Evolutionary conservation across 2,888 invertebrate species (phyloP).

Genomic region (Perdita meconis): DNA sequence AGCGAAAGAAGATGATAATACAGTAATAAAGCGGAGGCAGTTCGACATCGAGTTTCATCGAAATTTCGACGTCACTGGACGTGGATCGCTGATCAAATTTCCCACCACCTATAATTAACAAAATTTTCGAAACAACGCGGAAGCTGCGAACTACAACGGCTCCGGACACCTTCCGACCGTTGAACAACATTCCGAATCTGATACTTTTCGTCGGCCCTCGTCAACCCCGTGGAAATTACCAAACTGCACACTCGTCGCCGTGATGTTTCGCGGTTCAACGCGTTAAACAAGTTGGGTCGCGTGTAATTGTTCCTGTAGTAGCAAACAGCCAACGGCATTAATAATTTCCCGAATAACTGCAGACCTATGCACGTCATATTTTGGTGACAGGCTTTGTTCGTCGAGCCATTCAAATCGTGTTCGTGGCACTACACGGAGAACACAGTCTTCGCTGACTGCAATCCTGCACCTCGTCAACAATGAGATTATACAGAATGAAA

Average conservation of each 20-base stretch:
- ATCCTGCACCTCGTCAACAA: too few relatives aligned
- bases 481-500: too few relatives aligned
- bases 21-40: neutral
- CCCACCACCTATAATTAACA: constrained; percentile 37
- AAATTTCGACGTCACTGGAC: constrained; percentile 13
- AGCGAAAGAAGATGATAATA: neutral
- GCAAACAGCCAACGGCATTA: constrained; percentile 40
- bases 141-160: constrained; percentile 7
- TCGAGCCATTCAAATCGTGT: too few relatives aligned
- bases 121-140: constrained; percentile 13
- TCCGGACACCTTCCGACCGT: neutral
- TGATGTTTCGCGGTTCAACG: constrained; percentile 50
- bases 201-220: constrained; percentile 10
- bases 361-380: constrained; percentile 44
- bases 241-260: constrained; percentile 7
- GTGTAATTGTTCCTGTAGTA: constrained; percentile 53
- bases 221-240: constrained; percentile 18
- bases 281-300: constrained; percentile 51
- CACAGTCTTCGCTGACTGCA: too few relatives aligned
- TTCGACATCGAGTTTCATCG: constrained; percentile 2
- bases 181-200: constrained; percentile 15
- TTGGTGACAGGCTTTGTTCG: constrained; percentile 49
- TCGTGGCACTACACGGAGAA: too few relatives aligned
- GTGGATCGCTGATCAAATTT: constrained; percentile 15
- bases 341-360: constrained; percentile 42